Evolutionary conservation across 2,888 invertebrate genomes (phyloP).

Genomic region (Mesorhabditis belari): DNA sequence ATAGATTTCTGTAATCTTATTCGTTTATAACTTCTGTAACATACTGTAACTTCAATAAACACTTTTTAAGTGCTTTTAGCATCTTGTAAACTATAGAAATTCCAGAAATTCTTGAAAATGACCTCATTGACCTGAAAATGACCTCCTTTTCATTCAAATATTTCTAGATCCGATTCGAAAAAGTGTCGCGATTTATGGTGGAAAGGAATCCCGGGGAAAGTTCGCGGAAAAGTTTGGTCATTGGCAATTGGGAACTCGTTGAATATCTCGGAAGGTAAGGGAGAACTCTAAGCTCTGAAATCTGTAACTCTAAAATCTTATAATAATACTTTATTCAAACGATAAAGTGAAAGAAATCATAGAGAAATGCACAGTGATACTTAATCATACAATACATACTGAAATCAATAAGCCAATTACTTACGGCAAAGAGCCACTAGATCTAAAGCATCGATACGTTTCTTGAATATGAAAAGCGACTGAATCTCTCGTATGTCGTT

Average conservation of each 20-base stretch:
- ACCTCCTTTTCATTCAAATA: conserved; percentile 12
- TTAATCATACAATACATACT: too few relatives aligned
- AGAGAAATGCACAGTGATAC: neutral
- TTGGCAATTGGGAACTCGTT: conserved; percentile 78
- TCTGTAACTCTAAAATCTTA: too few relatives aligned
- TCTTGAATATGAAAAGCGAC: too few relatives aligned
- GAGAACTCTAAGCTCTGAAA: too few relatives aligned
- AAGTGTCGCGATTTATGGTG: conserved; percentile 78
- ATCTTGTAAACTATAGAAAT: neutral
- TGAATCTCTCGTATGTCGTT: too few relatives aligned
- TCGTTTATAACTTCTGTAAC: conserved; percentile 2
- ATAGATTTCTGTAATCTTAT: too few relatives aligned
- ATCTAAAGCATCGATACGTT: too few relatives aligned
- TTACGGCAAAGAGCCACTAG: too few relatives aligned
- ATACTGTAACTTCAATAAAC: neutral
- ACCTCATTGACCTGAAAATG: neutral
- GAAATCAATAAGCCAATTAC: too few relatives aligned
- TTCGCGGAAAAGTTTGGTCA: conserved; percentile 78
- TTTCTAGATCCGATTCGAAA: conserved; percentile 67
- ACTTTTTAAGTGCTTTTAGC: neutral
- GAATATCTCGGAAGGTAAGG: conserved; percentile 65
- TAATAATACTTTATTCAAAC: too few relatives aligned
- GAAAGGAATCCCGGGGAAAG: conserved; percentile 78
- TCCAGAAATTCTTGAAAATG: neutral
- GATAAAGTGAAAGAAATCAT: neutral